Evolutionary conservation across 1,140 invertebrate genomes (phyloP), one percentile per base, ranked within the genome.

Genomic region (Argopecten irradians): DNA sequence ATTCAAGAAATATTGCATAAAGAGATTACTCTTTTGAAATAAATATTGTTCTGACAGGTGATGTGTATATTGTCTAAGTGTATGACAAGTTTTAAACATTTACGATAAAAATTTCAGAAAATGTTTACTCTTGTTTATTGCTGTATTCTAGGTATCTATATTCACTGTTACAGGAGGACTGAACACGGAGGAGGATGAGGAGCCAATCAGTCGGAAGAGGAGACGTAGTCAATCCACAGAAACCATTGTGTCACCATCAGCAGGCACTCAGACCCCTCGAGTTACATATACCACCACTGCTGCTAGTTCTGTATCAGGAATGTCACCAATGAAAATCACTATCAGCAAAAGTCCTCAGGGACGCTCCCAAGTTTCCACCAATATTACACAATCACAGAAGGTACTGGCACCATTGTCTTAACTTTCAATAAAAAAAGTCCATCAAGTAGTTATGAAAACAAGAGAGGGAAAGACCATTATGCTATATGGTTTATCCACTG

Each of bases 291-390:
- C 92, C 71, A 93, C 92, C 8, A 93, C 93, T 11, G 88, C 92
- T 16, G 91, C 93, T 16, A 92, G 90, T 86, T 90, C 89, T 28
- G 84, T 92, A 9, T 88, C 92, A 28, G 90, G 91, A 28, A 90
- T 94, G 3, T 94, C 94, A 0, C 94, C 94, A 0, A 93, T 94
- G 71, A 95, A 95, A 89, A 95, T 95, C 82, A 95, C 94, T 11
- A 94, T 95, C 86, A 94, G 93, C 85, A 95, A 95, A 87, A 94
- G 93, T 89, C 94, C 94, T 28, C 92, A 94, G 87, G 92, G 92
- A 9, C 88, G 93, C 32, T 89, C 92, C 5, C 91, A 93, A 28
- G 91, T 91, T 13, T 92, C 92, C 33, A 91, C 93, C 41, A 91
- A 92, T 43, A 90, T 89, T 0, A 90, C 92, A 33, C 94, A 93